Percentiles rank a stretch among this genome's conserved stretches.
Evolutionary conservation across 1,140 invertebrate genomes (phyloP).

Genomic region (Riptortus pedestris): DNA sequence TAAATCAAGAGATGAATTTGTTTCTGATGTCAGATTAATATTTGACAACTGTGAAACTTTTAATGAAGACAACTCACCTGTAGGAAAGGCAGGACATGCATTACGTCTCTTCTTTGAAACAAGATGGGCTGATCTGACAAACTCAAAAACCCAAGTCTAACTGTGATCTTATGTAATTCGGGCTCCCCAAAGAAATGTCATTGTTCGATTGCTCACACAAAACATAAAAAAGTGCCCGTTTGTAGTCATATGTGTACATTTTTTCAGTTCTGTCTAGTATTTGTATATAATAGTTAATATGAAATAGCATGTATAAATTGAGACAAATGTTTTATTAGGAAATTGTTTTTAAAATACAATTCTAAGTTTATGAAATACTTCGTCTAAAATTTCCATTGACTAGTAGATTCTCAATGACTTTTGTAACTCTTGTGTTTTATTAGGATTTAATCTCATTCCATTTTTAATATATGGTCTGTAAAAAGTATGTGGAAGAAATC

Average conservation of each 20-base stretch:
- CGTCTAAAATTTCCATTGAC: neutral
- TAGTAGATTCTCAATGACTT: constrained; percentile 1
- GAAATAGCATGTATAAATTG: neutral
- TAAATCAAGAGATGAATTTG: constrained; percentile 79
- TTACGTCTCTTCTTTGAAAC: constrained; percentile 86
- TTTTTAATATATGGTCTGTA: neutral
- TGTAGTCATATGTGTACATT: constrained; percentile 8
- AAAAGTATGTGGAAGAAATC: neutral
- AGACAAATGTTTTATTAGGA: neutral
- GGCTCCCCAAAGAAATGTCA: neutral
- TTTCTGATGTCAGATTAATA: constrained; percentile 77
- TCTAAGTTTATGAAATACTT: neutral
- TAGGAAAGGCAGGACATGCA: constrained; percentile 84
- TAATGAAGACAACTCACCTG: constrained; percentile 93
- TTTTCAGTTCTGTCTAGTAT: constrained; percentile 1
- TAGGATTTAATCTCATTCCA: constrained; percentile 3
- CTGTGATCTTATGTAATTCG: constrained; percentile 1
- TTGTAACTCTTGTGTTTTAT: constrained; percentile 3
- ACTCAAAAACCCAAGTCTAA: constrained; percentile 25
- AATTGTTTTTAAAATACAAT: neutral
- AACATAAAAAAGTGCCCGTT: constrained; percentile 4
- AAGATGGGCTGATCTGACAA: constrained; percentile 60
- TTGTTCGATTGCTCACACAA: neutral
- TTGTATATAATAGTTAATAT: neutral
- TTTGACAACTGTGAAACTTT: constrained; percentile 96